phyloP scores from a whole-genome alignment of 1,140 invertebrate genomes.

The Cydia splendana region DNA sequence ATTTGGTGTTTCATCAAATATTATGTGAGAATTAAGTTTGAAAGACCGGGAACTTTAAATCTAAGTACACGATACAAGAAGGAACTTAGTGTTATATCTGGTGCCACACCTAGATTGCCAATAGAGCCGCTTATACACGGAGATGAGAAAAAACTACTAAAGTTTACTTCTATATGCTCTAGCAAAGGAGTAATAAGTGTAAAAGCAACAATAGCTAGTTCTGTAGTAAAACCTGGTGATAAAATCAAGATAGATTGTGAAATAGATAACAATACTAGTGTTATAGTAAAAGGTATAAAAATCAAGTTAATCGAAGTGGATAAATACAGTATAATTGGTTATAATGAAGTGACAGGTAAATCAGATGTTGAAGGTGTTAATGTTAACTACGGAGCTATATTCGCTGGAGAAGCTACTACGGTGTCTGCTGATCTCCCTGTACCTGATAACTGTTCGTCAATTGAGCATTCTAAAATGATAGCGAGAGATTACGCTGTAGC shows the following conservation, averaged over 20 bases:
- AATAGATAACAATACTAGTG: conserved; percentile 33
- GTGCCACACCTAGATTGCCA: conserved; percentile 10
- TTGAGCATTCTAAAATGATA: conserved; percentile 33
- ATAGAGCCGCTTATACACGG: conserved; percentile 23
- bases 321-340: not conserved
- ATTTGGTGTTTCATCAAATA: conserved; percentile 33
- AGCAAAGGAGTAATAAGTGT: conserved; percentile 15
- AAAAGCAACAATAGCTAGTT: conserved; percentile 34
- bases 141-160: conserved; percentile 28
- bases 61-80: conserved; percentile 25
- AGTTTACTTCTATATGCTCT: not conserved
- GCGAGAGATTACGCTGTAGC: conserved; percentile 29
- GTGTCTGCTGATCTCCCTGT: conserved; percentile 10
- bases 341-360: conserved; percentile 3
- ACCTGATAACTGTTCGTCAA: conserved; percentile 1
- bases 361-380: conserved; percentile 28
- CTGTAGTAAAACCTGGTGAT: conserved; percentile 18
- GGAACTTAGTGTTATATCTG: conserved; percentile 29
- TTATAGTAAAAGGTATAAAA: conserved; percentile 29
- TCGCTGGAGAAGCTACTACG: conserved; percentile 15
- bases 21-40: conserved; percentile 32
- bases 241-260: conserved; percentile 31
- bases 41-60: conserved; percentile 15
- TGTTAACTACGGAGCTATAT: conserved; percentile 30
- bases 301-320: conserved; percentile 32